Evolutionary conservation across 2,113 vertebrate genomes (phyloP), one percentile per base, ranked within the genome.

Genomic region (Microcebus griseorufus): DNA sequence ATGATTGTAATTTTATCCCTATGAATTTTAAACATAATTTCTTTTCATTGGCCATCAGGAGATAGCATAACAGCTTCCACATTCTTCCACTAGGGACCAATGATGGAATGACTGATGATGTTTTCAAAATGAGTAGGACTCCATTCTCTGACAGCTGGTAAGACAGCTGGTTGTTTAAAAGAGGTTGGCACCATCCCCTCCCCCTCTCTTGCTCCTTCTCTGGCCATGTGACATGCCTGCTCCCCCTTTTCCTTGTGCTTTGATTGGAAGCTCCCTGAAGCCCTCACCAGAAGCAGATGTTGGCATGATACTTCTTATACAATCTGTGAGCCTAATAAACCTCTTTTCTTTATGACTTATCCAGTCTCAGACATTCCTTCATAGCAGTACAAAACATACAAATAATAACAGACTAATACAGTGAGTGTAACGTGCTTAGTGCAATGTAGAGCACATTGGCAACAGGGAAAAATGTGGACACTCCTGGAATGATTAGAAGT

Each of bases 21-120:
- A 64, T 69, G 86, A 80, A 88, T 95, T 95, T 83, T 75, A 89
- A 79, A 83, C 48, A 53, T 86, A 85, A 79, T 87, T 60, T 75
- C 11, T 92, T 94, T 93, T 84, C 82, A 87, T 75, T 93, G 70
- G 70, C 37, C 89, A 62, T 58, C 48, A 72, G 70, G 70, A 53
- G 13, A 88, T 45, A 45, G 20, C 32, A 53, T 34, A 91, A 42
- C 51, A 94, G 39, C n/a, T 3, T 82, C 78, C 29, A 94, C 23
- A 62, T 65, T 75, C 51, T n/a, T 55, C 62, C 89, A 86, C 79
- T 75, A 75, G 55, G 37, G 55, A 93, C 69, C 45, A 85, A 2
- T 88, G 60, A 88, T 32, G n/a, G 39, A 62, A 34, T n/a, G 58
- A 88, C 13, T 65, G 70, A 87, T 53, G 72, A 69, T 14, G 3